Conservation (phyloP, 2,888 invertebrate genomes). For the Julus scandinavius region DNA sequence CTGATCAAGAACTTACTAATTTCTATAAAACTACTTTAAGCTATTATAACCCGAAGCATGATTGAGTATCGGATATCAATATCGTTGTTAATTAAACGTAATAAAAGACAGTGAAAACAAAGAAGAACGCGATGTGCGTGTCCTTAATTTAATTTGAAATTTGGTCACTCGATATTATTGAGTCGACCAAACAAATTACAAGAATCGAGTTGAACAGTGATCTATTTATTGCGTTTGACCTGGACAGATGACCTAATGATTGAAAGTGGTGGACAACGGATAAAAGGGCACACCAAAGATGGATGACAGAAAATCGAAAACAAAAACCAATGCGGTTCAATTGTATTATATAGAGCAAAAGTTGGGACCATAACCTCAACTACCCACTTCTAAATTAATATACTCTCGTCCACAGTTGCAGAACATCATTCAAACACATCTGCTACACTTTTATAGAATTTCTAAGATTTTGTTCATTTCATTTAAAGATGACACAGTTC, state of each 20-base stretch:
- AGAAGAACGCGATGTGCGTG: neutral
- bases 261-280: constrained; percentile 10
- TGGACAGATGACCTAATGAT: neutral
- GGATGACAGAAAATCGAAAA: constrained; percentile 33
- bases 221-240: constrained; percentile 22
- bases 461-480: too few species aligned
- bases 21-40: too few species aligned
- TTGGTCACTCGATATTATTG: constrained; percentile 33
- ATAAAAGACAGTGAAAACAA: too few species aligned
- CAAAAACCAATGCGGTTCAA: constrained; percentile 33
- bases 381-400: neutral
- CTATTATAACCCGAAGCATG: too few species aligned
- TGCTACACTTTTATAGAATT: too few species aligned
- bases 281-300: neutral
- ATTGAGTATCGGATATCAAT: too few species aligned
- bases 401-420: too few species aligned
- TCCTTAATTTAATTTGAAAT: constrained; percentile 25
- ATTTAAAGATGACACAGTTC: too few species aligned
- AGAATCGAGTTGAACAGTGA: neutral
- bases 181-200: constrained; percentile 10
- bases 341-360: neutral
- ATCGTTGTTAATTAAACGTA: too few species aligned
- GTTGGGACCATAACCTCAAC: constrained; percentile 7
- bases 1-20: too few species aligned
- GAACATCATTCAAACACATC: too few species aligned